Evolutionary conservation across 2,797 vertebrate species (phyloP).

Genomic region (Dendrocincla tyrannina): DNA sequence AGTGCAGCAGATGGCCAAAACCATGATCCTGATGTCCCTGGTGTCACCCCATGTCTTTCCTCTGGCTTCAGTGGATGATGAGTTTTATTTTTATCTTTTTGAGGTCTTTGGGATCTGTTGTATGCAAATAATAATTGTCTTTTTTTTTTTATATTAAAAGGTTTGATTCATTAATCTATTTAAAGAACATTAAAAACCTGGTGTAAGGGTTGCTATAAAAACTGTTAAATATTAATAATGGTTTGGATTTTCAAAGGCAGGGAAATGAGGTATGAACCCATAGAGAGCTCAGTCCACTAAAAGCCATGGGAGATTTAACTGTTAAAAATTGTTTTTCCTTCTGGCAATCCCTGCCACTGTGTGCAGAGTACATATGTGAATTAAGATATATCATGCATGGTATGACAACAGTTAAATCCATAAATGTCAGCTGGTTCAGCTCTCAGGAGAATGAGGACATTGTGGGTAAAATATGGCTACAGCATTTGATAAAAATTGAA

Average conservation of each 20-base stretch:
- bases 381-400: neutral
- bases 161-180: neutral
- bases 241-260: slow-evolving; percentile 9
- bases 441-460: neutral
- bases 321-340: neutral
- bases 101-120: neutral
- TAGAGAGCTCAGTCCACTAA: neutral
- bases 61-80: neutral
- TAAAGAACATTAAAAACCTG: neutral
- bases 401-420: neutral
- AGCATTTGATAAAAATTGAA: neutral
- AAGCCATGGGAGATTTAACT: neutral
- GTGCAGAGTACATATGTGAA: neutral
- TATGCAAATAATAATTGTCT: neutral
- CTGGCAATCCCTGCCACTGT: neutral
- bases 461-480: neutral
- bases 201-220: neutral
- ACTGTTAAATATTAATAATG: neutral
- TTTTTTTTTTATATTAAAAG: neutral
- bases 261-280: neutral
- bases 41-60: neutral
- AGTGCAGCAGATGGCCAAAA: neutral
- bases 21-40: neutral
- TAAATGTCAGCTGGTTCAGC: neutral
- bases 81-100: neutral